Percentiles rank a stretch among this genome's conserved stretches.
phyloP scores from a whole-genome alignment of 2,797 vertebrate species.

The Scolopax rusticola region DNA sequence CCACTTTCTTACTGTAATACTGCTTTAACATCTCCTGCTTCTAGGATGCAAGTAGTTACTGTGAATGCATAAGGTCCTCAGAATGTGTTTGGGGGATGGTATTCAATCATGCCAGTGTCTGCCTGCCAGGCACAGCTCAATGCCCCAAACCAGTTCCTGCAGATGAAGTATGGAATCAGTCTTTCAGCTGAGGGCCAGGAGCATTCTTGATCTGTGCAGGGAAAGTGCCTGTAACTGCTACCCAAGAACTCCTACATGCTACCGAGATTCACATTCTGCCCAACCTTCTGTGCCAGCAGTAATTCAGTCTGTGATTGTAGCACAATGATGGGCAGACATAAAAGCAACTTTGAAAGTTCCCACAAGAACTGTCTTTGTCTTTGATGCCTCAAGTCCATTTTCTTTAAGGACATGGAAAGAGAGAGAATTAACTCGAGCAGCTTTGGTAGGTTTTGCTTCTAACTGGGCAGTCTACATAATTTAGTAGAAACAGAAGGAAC shows the following conservation, averaged over 20 bases:
- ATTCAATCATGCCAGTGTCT: not conserved
- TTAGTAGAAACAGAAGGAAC: constrained; percentile 2
- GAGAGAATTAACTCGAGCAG: not conserved
- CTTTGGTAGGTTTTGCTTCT: not conserved
- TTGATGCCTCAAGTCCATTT: constrained; percentile 23
- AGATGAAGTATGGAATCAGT: rapidly evolving
- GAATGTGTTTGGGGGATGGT: too few species aligned
- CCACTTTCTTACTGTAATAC: not conserved
- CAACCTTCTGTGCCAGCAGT: not conserved
- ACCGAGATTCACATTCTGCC: not conserved
- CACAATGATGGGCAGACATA: not conserved
- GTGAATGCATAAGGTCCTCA: rapidly evolving
- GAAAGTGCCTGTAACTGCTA: not conserved
- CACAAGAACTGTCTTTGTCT: constrained; percentile 17
- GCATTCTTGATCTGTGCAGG: not conserved
- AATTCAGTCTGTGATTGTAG: not conserved
- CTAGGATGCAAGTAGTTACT: not conserved
- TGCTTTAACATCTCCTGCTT: not conserved
- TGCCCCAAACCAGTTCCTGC: not conserved
- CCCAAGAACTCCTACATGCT: rapidly evolving
- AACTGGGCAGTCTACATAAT: not conserved
- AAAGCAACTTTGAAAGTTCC: constrained; percentile 40
- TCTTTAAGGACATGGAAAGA: constrained; percentile 18
- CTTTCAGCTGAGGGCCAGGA: not conserved
- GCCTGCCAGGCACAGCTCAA: not conserved